These are phyloP conservation scores for Euplagia quadripunctaria DNA, from an alignment of 2,888 invertebrate genomes.

Conservation along the genomic window DNA sequence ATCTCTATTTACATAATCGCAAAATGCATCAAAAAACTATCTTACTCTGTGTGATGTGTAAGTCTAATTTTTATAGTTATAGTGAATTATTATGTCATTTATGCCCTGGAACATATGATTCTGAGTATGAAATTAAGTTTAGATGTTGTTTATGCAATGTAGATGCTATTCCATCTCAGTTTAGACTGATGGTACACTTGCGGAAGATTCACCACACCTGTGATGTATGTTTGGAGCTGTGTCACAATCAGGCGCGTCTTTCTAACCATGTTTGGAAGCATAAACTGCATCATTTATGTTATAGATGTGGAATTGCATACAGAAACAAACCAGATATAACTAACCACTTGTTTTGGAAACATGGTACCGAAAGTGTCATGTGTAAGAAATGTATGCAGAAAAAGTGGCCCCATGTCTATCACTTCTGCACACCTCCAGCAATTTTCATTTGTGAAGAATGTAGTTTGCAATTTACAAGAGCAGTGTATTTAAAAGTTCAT, in stretches of 20 bases:
- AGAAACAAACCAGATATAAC: slow-evolving; percentile 95
- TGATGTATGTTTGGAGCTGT: slow-evolving; percentile 94
- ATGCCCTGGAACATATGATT: slow-evolving; percentile 92
- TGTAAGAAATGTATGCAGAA: slow-evolving; percentile 95
- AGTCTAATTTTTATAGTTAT: slow-evolving; percentile 94
- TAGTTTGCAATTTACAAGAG: slow-evolving; percentile 90
- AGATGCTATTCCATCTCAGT: slow-evolving; percentile 93
- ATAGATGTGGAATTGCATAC: slow-evolving; percentile 95
- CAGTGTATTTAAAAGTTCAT: slow-evolving; percentile 94
- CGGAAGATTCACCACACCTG: slow-evolving; percentile 94
- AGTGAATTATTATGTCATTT: slow-evolving; percentile 95
- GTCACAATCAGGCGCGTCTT: slow-evolving; percentile 92
- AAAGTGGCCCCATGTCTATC: slow-evolving; percentile 97
- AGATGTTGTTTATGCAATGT: slow-evolving; percentile 94
- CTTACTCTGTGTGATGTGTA: slow-evolving; percentile 95
- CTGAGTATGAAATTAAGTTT: slow-evolving; percentile 90
- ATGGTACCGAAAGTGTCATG: slow-evolving; percentile 95
- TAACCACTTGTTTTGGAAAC: slow-evolving; percentile 97
- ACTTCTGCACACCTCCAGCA: slow-evolving; percentile 94
- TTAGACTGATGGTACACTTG: slow-evolving; percentile 95
- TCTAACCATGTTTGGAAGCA: slow-evolving; percentile 97
- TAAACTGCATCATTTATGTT: slow-evolving; percentile 94
- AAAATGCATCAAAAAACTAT: slow-evolving; percentile 95
- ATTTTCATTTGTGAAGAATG: slow-evolving; percentile 94
- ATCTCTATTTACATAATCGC: slow-evolving; percentile 94